Evolutionary conservation across 2,797 vertebrate species (phyloP).

Genomic region (Pogonophryne albipinna): DNA sequence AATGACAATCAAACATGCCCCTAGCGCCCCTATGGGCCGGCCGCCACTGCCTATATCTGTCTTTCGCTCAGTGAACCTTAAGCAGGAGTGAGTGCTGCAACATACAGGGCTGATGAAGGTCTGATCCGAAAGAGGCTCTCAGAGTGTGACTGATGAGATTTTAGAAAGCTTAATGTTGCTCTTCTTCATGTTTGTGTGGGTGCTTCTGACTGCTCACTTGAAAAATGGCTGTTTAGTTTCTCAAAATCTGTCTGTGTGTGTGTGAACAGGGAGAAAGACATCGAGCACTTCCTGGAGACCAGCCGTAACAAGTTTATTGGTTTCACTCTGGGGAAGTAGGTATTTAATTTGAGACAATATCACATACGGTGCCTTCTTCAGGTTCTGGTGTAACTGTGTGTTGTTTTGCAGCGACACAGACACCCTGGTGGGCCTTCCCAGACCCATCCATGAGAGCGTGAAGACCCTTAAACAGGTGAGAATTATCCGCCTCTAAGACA

Average conservation of each 20-base stretch:
- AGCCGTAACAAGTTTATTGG: constrained; percentile 99
- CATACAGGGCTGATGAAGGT: constrained; percentile 18
- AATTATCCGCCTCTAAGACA: not conserved
- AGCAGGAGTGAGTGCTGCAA: constrained; percentile 8
- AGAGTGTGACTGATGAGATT: constrained; percentile 52
- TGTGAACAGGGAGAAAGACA: constrained; percentile 93
- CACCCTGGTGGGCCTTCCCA: constrained; percentile 94
- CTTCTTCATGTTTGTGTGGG: constrained; percentile 12
- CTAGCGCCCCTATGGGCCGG: too few relatives aligned
- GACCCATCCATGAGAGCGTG: constrained; percentile 97
- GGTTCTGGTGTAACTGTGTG: not conserved
- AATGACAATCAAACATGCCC: too few relatives aligned
- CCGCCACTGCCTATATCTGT: too few relatives aligned
- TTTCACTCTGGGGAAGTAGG: constrained; percentile 96
- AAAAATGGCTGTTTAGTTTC: constrained; percentile 13
- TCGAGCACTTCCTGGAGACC: constrained; percentile 95
- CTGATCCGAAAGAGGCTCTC: constrained; percentile 27
- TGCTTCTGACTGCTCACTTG: not conserved
- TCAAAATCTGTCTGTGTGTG: constrained; percentile 26
- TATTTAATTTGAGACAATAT: constrained; percentile 28
- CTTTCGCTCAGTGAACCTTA: not conserved
- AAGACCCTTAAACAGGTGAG: constrained; percentile 96
- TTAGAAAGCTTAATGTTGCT: constrained; percentile 10
- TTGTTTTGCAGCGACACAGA: constrained; percentile 90
- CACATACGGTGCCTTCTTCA: not conserved